Base-by-base conservation (phyloP, 2,113 vertebrate species). In the Progne subis region DNA sequence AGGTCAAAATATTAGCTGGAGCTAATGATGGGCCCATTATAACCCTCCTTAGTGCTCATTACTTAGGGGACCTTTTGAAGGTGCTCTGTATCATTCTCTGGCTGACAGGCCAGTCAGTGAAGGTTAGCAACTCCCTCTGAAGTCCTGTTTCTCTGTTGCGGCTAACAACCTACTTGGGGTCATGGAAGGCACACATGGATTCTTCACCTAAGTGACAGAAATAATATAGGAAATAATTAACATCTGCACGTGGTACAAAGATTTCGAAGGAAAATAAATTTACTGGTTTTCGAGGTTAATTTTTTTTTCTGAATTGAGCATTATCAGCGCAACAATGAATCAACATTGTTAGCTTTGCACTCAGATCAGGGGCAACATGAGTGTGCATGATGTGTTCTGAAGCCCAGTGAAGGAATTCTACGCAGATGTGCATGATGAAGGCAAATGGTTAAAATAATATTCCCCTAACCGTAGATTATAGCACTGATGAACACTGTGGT, bases 1-100 rank as follows among this genome's bases (percentile, higher is more conserved):
- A 95, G 95, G 93, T 96, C 93, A 96, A 94, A 97, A 97, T 96
- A 96, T 97, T 96, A 93, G 60, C 79, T 90, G 90, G 72, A 96
- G 64, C 90, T 96, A 96, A 96, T 95, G 94, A 96, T 93, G 90
- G 84, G 52, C 79, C 90, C 68, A 80, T 95, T 97, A 93, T 95
- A 93, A 47, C 50, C 75, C 94, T 95, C 92, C 94, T 94, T 96
- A 90, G 82, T 80, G 82, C 90, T 95, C 92, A 96, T 96, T 96
- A 96, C 90, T 91, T 92, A 88, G 82, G 87, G 90, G 92, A 89
- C 87, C 94, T 96, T 96, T 95, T 97, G 96, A 93, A 96, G 93
- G 95, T 94, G 92, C 92, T 96, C 87, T 97, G 96, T 88, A 95
- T 97, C 95, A 97, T 94, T 96, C 94, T 47, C 60, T 41, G 77